Conservation (phyloP, 2,888 invertebrate genomes). For the Nephrotoma appendiculata region DNA sequence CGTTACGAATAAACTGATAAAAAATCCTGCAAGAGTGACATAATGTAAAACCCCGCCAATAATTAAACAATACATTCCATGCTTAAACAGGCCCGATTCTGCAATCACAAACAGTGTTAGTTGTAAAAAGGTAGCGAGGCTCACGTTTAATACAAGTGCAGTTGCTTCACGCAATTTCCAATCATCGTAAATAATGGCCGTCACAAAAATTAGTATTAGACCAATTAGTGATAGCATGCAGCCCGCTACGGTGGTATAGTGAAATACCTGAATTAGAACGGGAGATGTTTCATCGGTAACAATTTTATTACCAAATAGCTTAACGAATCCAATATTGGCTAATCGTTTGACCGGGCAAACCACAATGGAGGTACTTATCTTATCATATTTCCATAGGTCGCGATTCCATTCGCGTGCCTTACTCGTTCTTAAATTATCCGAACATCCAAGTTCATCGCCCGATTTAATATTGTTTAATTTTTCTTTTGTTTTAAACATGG, state of each 20-base stretch:
- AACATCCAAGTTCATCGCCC: not conserved
- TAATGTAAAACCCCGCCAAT: not conserved
- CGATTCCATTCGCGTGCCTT: not conserved
- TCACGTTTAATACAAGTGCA: not conserved
- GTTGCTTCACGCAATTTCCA: not conserved
- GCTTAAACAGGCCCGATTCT: not conserved
- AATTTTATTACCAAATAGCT: not conserved
- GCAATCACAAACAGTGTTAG: not conserved
- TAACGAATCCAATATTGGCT: not conserved
- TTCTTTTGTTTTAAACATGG: not conserved
- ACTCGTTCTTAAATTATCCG: not conserved
- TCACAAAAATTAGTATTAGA: not conserved
- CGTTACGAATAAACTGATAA: not conserved
- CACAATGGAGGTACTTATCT: not conserved
- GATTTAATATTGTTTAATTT: not conserved
- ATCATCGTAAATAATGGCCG: not conserved
- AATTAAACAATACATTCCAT: not conserved
- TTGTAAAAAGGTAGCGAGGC: not conserved
- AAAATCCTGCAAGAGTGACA: not conserved
- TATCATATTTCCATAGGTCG: not conserved
- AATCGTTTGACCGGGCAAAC: not conserved
- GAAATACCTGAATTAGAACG: not conserved
- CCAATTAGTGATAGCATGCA: not conserved
- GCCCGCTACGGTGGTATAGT: not conserved
- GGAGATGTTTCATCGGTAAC: not conserved